These are phyloP conservation scores for Onchidella celtica DNA, from an alignment of 2,888 invertebrate genomes.

Conservation along the genomic window DNA sequence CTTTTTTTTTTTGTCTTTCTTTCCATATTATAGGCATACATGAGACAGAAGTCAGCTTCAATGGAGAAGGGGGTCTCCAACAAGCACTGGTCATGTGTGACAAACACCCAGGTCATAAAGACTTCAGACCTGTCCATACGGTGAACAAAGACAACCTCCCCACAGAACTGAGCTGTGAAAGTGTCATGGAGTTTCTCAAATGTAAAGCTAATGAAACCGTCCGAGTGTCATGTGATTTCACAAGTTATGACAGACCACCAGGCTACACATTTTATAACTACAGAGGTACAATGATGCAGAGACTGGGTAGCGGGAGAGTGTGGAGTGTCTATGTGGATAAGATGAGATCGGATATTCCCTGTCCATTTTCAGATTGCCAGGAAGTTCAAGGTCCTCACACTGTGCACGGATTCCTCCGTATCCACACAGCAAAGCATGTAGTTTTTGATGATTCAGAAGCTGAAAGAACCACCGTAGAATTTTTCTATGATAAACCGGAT, in stretches of 20 bases:
- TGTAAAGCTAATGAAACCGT: slow-evolving; percentile 12
- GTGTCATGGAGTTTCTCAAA: neutral
- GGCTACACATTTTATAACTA: slow-evolving; percentile 2
- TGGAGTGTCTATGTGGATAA: slow-evolving; percentile 6
- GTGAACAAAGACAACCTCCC: neutral
- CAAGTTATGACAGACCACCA: neutral
- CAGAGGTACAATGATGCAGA: neutral
- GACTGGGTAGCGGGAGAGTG: slow-evolving; percentile 6
- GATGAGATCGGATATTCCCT: slow-evolving; percentile 4
- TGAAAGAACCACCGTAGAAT: slow-evolving; percentile 8
- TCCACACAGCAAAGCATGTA: slow-evolving; percentile 31
- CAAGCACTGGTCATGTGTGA: neutral
- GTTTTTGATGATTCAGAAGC: slow-evolving; percentile 30
- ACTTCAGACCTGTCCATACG: neutral
- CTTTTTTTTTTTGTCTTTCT: too few species aligned
- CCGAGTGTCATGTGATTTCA: neutral
- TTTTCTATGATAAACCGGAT: slow-evolving; percentile 17
- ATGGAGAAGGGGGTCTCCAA: slow-evolving; percentile 7
- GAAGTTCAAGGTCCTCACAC: neutral
- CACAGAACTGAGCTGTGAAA: neutral
- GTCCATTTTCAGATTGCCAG: neutral
- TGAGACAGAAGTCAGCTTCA: slow-evolving; percentile 22
- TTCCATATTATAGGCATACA: neutral
- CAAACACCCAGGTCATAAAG: slow-evolving; percentile 1
- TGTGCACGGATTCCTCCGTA: neutral